These are phyloP conservation scores for Drosophila aldrichi DNA, from an alignment of 2,888 invertebrate species.

Conservation along the genomic window DNA sequence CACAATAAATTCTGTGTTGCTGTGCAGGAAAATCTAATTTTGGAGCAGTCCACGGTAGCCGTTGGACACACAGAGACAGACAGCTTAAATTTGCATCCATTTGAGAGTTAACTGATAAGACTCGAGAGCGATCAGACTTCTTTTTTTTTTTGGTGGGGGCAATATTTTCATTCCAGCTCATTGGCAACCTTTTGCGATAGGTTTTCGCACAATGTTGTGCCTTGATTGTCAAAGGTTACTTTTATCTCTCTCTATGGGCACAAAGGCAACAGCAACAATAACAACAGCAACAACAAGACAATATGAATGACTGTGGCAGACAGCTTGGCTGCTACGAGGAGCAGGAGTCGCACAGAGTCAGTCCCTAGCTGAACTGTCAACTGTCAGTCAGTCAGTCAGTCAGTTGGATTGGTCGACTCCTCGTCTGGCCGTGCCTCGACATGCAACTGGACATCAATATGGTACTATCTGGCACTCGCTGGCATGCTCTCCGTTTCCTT, in stretches of 20 bases:
- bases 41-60: slow-evolving; percentile 21
- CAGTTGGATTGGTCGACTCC: slow-evolving; percentile 42
- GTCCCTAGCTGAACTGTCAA: slow-evolving; percentile 73
- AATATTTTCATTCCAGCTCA: slow-evolving; percentile 32
- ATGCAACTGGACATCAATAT: slow-evolving; percentile 68
- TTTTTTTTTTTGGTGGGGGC: neutral
- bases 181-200: slow-evolving; percentile 55
- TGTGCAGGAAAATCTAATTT: slow-evolving; percentile 43
- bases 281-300: slow-evolving; percentile 31
- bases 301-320: slow-evolving; percentile 56
- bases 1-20: slow-evolving; percentile 58
- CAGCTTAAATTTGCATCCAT: slow-evolving; percentile 8
- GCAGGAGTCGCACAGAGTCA: slow-evolving; percentile 25
- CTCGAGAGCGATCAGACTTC: neutral
- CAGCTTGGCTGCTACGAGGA: slow-evolving; percentile 66
- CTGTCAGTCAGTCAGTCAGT: slow-evolving; percentile 70
- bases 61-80: neutral
- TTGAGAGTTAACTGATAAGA: slow-evolving; percentile 41
- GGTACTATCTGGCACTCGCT: slow-evolving; percentile 46
- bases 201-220: slow-evolving; percentile 64
- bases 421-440: slow-evolving; percentile 35
- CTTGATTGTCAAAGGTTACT: slow-evolving; percentile 73
- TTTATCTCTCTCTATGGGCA: slow-evolving; percentile 69
- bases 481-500: slow-evolving; percentile 5
- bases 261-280: slow-evolving; percentile 29